A percentile compares a stretch with the other conserved stretches of the same genome.
Conservation (phyloP, 1,140 invertebrate species). For the Drosophila kanapiae region DNA sequence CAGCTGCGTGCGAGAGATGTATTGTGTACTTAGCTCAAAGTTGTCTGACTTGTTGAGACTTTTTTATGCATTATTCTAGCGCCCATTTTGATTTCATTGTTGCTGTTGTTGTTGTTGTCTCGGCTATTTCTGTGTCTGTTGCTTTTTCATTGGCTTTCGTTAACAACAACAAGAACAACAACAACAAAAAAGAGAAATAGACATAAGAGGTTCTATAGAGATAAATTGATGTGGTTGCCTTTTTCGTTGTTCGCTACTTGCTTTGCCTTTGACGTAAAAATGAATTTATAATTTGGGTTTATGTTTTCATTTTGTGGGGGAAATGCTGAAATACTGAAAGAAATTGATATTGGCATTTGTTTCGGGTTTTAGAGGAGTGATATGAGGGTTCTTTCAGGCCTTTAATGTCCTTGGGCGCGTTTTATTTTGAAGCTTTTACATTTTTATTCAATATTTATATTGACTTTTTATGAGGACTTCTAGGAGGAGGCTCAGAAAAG, state of each 20-base stretch:
- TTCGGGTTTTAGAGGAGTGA: background rate
- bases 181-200: slow-evolving; percentile 20
- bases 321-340: slow-evolving; percentile 2
- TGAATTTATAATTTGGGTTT: slow-evolving; percentile 38
- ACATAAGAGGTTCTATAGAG: slow-evolving; percentile 29
- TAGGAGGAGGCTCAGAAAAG: background rate
- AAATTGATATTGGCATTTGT: slow-evolving; percentile 17
- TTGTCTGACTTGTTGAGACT: slow-evolving; percentile 79
- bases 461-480: background rate
- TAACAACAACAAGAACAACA: slow-evolving; percentile 26
- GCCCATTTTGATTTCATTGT: slow-evolving; percentile 79
- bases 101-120: slow-evolving; percentile 36
- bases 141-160: slow-evolving; percentile 78
- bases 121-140: slow-evolving; percentile 45
- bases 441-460: background rate
- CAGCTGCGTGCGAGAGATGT: slow-evolving; percentile 29
- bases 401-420: background rate
- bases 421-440: background rate
- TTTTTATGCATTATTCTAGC: slow-evolving; percentile 77
- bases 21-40: slow-evolving; percentile 70
- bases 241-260: slow-evolving; percentile 41
- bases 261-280: slow-evolving; percentile 31
- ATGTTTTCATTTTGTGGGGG: slow-evolving; percentile 18
- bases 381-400: background rate
- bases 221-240: slow-evolving; percentile 67